Conservation (phyloP, 2,797 vertebrate genomes). For the Kryptopterus vitreolus region DNA sequence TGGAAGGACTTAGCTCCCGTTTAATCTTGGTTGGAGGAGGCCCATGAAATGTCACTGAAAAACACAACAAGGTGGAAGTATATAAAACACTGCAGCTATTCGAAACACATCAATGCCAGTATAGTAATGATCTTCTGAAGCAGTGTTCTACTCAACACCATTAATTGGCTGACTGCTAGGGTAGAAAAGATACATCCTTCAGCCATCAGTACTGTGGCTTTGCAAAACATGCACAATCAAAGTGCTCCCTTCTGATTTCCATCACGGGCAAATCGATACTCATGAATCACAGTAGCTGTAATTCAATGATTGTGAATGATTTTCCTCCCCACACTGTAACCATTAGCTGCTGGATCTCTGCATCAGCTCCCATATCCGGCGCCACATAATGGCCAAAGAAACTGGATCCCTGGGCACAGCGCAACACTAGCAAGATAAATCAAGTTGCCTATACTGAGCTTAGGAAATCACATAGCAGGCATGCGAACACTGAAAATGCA, state of each 20-base stretch:
- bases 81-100: constrained; percentile 47
- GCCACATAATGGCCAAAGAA: constrained; percentile 76
- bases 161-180: constrained; percentile 62
- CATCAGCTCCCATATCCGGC: constrained; percentile 72
- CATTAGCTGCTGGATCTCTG: constrained; percentile 72
- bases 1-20: constrained; percentile 87
- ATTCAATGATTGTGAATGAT: constrained; percentile 79
- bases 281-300: constrained; percentile 78
- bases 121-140: constrained; percentile 50
- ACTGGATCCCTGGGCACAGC: constrained; percentile 67
- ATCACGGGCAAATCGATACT: constrained; percentile 70
- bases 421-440: constrained; percentile 66
- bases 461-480: constrained; percentile 57
- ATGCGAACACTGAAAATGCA: constrained; percentile 55
- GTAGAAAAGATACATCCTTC: constrained; percentile 62
- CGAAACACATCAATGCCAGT: constrained; percentile 66
- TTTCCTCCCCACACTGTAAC: constrained; percentile 74
- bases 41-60: constrained; percentile 92
- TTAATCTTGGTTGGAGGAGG: constrained; percentile 92
- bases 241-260: constrained; percentile 57
- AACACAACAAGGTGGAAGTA: constrained; percentile 40
- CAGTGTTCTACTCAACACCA: constrained; percentile 60
- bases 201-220: constrained; percentile 54
- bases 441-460: constrained; percentile 62
- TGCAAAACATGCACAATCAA: constrained; percentile 67